Conservation (phyloP, 2,888 invertebrate genomes). For the Acrobeloides nanus region DNA sequence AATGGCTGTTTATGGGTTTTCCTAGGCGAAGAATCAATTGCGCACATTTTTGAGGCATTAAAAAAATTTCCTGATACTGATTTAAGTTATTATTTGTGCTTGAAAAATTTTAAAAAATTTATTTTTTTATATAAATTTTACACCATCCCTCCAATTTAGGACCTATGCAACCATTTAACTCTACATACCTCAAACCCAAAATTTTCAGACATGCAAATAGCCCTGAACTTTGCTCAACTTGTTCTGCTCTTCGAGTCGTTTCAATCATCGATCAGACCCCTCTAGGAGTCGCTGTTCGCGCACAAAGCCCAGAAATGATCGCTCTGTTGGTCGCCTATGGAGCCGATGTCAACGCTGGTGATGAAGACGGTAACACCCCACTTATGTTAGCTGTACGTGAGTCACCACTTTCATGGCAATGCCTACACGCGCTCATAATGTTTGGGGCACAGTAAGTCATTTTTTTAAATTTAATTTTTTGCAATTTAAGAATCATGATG, state of each 20-base stretch:
- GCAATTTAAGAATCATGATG: conserved; percentile 41
- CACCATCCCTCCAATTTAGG: too few species aligned
- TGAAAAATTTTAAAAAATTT: too few species aligned
- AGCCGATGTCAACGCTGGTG: conserved; percentile 59
- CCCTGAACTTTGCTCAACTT: conserved; percentile 57
- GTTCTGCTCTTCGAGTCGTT: conserved; percentile 58
- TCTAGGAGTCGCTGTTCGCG: conserved; percentile 61
- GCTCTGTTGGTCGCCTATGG: conserved; percentile 60
- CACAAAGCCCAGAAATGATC: conserved; percentile 60
- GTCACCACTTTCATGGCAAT: conserved; percentile 60
- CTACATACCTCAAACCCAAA: too few species aligned
- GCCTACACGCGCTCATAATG: conserved; percentile 48
- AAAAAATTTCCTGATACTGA: too few species aligned
- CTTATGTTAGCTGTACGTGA: conserved; percentile 61
- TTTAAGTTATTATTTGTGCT: too few species aligned
- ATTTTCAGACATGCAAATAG: conserved; percentile 41
- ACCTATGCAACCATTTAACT: too few species aligned
- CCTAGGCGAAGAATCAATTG: too few species aligned
- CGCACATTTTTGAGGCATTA: too few species aligned
- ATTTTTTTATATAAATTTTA: too few species aligned
- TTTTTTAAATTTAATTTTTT: too few species aligned
- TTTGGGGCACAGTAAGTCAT: conserved; percentile 46
- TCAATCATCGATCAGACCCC: conserved; percentile 58
- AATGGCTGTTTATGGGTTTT: too few species aligned
- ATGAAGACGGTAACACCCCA: conserved; percentile 61